These are phyloP conservation scores for Stenichneumon culpator DNA, from an alignment of 2,888 invertebrate genomes.

Conservation along the genomic window DNA sequence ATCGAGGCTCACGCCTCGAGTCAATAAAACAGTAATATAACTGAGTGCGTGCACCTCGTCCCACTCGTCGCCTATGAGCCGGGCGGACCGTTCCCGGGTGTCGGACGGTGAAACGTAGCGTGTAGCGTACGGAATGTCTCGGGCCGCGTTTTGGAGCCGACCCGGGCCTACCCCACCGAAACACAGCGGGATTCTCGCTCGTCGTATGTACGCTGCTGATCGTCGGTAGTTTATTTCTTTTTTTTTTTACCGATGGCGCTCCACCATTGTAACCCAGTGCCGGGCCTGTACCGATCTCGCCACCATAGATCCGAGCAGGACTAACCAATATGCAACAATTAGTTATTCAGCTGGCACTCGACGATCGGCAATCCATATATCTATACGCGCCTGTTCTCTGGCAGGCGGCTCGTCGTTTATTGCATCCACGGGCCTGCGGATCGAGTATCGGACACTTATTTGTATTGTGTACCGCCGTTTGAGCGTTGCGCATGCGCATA, in stretches of 20 bases:
- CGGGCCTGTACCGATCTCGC: background rate
- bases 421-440: conserved; percentile 24
- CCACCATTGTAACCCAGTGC: conserved; percentile 53
- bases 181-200: conserved; percentile 63
- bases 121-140: conserved; percentile 28
- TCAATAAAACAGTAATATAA: conserved; percentile 21
- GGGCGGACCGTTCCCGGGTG: background rate
- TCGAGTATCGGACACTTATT: conserved; percentile 41
- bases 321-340: conserved; percentile 12
- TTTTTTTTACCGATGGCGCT: conserved; percentile 25
- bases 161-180: conserved; percentile 79
- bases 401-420: conserved; percentile 8
- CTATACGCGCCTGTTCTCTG: background rate
- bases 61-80: conserved; percentile 19
- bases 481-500: conserved; percentile 14
- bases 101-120: background rate
- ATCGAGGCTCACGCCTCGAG: background rate
- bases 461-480: conserved; percentile 39
- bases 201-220: conserved; percentile 42
- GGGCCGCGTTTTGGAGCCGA: conserved; percentile 70
- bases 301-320: background rate
- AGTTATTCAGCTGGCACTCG: conserved; percentile 12
- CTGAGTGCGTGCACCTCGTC: conserved; percentile 19
- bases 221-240: conserved; percentile 24
- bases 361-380: background rate